These are phyloP conservation scores for Oxyura jamaicensis DNA, from an alignment of 2,113 vertebrate genomes.

Conservation along the genomic window DNA sequence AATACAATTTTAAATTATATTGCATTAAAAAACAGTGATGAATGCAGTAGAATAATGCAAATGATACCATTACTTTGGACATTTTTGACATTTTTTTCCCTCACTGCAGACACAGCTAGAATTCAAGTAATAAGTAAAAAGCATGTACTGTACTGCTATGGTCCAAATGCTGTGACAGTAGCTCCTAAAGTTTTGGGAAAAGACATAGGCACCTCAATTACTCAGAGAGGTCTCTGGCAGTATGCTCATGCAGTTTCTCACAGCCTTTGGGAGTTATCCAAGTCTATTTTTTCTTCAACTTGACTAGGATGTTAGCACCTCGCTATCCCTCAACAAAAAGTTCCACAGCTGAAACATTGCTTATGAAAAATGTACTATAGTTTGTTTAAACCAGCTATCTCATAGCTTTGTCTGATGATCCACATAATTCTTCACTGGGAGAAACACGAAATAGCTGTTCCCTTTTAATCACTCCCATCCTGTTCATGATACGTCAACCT, in stretches of 20 bases:
- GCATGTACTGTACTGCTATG: neutral
- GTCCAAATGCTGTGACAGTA: neutral
- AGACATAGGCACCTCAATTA: neutral
- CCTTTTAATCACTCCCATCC: neutral
- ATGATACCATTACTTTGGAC: neutral
- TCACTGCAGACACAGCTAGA: neutral
- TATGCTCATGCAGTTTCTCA: neutral
- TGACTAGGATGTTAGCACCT: fast-evolving
- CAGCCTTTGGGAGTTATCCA: neutral
- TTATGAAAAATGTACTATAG: neutral
- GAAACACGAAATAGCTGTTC: neutral
- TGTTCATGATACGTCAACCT: neutral
- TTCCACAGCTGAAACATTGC: neutral
- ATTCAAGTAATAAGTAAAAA: neutral
- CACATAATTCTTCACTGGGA: neutral
- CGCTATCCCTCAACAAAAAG: neutral
- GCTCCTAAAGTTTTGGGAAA: neutral
- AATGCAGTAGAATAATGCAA: neutral
- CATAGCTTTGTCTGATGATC: neutral
- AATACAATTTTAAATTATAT: neutral
- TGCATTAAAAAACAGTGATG: neutral
- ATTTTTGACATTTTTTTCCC: neutral
- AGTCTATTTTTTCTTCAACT: neutral
- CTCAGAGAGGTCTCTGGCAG: neutral
- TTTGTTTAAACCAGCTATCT: neutral